Evolutionary conservation across 2,113 vertebrate species (phyloP).

Genomic region (Brachyistius frenatus): DNA sequence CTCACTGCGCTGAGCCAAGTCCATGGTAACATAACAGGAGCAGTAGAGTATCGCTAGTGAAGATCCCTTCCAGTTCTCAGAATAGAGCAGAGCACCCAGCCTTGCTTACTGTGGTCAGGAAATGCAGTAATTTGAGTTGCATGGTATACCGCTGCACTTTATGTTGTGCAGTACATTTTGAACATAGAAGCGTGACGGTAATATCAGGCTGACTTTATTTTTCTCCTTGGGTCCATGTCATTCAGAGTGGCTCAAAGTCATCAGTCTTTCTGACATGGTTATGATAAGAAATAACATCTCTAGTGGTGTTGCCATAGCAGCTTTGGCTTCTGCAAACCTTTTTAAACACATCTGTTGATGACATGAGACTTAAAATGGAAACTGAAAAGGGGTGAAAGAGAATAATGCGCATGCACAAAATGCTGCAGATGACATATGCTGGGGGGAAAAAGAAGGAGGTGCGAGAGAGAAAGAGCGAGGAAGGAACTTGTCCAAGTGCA

Average conservation of each 20-base stretch:
- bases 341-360: slow-evolving; percentile 15
- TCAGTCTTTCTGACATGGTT: slow-evolving; percentile 2
- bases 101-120: slow-evolving; percentile 18
- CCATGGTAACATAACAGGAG: slow-evolving; percentile 46
- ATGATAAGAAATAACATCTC: slow-evolving; percentile 8
- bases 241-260: neutral
- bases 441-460: neutral
- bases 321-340: slow-evolving; percentile 3
- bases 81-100: slow-evolving; percentile 47
- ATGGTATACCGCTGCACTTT: neutral
- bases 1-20: slow-evolving; percentile 24
- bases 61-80: slow-evolving; percentile 21
- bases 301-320: neutral
- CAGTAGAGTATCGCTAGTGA: slow-evolving; percentile 11
- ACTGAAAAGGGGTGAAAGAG: neutral
- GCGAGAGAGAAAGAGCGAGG: neutral
- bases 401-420: neutral
- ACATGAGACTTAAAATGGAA: slow-evolving; percentile 24
- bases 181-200: neutral
- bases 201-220: slow-evolving; percentile 39
- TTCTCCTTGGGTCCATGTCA: slow-evolving; percentile 21
- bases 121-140: slow-evolving; percentile 42
- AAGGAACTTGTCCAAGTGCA: slow-evolving; percentile 22
- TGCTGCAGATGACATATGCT: slow-evolving; percentile 22
- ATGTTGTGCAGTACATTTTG: neutral